These are phyloP conservation scores for Pangasius krempfi DNA, from an alignment of 2,797 vertebrate species.

Conservation along the genomic window DNA sequence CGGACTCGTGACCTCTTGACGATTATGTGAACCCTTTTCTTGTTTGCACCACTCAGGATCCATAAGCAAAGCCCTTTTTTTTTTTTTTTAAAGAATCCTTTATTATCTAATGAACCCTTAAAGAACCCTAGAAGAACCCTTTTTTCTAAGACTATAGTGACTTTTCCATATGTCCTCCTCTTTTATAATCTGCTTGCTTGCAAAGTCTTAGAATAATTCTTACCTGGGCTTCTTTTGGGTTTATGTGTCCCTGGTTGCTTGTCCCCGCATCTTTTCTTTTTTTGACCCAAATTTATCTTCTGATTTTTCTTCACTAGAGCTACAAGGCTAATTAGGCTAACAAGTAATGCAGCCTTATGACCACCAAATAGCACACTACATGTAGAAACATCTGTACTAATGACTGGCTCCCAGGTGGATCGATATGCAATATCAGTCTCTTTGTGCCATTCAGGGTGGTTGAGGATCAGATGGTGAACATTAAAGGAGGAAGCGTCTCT, in stretches of 20 bases:
- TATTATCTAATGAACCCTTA: background rate
- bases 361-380: background rate
- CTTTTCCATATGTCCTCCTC: background rate
- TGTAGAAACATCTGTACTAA: too few relatives aligned
- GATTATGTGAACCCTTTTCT: background rate
- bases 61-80: background rate
- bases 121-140: background rate
- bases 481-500: slow-evolving; percentile 30
- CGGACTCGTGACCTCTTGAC: background rate
- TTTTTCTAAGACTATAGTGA: background rate
- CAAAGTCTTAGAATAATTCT: background rate
- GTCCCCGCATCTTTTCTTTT: background rate
- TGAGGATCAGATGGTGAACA: slow-evolving; percentile 50
- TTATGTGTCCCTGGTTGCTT: background rate
- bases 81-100: too few relatives aligned
- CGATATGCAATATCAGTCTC: background rate
- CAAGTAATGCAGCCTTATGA: background rate
- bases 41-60: background rate
- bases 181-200: background rate
- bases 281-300: background rate
- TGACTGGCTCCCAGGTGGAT: too few relatives aligned
- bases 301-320: background rate
- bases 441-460: slow-evolving; percentile 63
- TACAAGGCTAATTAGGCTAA: background rate
- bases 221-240: background rate